Evolutionary conservation across 2,888 invertebrate genomes (phyloP).

Genomic region (Plebejus anna): DNA sequence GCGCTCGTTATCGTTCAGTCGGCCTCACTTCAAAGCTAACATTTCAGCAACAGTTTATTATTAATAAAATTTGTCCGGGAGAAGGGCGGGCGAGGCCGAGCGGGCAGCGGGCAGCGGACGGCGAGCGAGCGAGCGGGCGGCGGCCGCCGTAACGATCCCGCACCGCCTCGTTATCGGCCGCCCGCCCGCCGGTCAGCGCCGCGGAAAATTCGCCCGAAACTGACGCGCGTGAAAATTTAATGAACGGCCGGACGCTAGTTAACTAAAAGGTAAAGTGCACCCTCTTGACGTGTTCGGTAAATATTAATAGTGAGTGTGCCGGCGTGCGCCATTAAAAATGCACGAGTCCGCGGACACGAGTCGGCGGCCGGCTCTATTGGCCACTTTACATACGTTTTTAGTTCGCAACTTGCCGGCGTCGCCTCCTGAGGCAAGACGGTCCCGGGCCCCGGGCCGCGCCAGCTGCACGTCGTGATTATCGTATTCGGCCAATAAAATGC

Average conservation of each 20-base stretch:
- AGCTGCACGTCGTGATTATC: constrained; percentile 54
- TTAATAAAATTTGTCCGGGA: constrained; percentile 75
- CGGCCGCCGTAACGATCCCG: constrained; percentile 61
- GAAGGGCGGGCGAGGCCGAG: constrained; percentile 33
- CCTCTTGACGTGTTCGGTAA: constrained; percentile 80
- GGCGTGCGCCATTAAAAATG: constrained; percentile 78
- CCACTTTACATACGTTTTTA: constrained; percentile 55
- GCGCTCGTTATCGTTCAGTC: constrained; percentile 76
- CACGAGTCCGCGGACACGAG: constrained; percentile 74
- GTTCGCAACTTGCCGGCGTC: constrained; percentile 46
- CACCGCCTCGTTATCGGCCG: constrained; percentile 49
- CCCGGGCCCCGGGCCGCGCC: constrained; percentile 47
- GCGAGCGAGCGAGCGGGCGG: constrained; percentile 37
- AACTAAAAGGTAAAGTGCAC: constrained; percentile 81
- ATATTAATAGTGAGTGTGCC: constrained; percentile 78
- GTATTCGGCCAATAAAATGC: constrained; percentile 70
- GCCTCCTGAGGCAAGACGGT: constrained; percentile 34
- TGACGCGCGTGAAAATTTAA: constrained; percentile 81
- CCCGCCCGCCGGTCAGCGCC: constrained; percentile 68
- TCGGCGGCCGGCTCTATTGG: constrained; percentile 60
- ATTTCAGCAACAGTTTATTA: constrained; percentile 78
- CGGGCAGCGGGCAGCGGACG: constrained; percentile 33
- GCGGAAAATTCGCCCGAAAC: constrained; percentile 79
- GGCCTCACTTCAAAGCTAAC: constrained; percentile 74
- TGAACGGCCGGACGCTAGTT: constrained; percentile 80